Conservation (phyloP, 1,140 invertebrate species). For the Drosophila lowei region DNA sequence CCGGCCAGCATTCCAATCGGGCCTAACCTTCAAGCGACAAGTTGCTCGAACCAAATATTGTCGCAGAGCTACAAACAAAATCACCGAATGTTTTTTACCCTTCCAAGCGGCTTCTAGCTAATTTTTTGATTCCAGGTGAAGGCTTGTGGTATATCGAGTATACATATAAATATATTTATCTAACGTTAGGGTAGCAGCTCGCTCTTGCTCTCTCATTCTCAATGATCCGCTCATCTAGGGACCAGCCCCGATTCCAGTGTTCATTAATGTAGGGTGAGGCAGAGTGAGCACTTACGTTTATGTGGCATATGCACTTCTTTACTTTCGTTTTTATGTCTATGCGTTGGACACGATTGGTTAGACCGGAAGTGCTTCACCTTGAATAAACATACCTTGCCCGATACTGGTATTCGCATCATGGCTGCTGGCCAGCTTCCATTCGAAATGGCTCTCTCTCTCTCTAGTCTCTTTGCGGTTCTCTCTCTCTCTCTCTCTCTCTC, state of each 20-base stretch:
- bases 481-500: neutral
- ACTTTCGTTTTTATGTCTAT: too few species aligned
- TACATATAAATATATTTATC: neutral
- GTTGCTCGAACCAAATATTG: slow-evolving; percentile 49
- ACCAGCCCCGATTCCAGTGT: too few species aligned
- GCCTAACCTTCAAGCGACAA: slow-evolving; percentile 56
- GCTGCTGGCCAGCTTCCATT: too few species aligned
- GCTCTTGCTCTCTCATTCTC: slow-evolving; percentile 23
- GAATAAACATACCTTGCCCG: too few species aligned
- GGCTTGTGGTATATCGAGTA: neutral
- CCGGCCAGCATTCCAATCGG: slow-evolving; percentile 48
- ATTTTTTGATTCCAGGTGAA: neutral
- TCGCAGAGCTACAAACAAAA: slow-evolving; percentile 23
- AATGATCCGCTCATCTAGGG: slow-evolving; percentile 18
- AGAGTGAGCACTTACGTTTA: too few species aligned
- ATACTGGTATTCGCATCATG: too few species aligned
- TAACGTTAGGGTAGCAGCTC: slow-evolving; percentile 8
- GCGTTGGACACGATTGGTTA: too few species aligned
- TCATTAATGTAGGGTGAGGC: neutral
- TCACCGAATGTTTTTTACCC: slow-evolving; percentile 11
- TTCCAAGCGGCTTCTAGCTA: neutral
- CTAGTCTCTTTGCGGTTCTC: slow-evolving; percentile 9
- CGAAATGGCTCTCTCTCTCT: slow-evolving; percentile 4
- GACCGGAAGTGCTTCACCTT: too few species aligned
- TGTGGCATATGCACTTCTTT: too few species aligned